Evolutionary conservation across 2,888 invertebrate species (phyloP).

Genomic region (Coelogynopora nodosa): DNA sequence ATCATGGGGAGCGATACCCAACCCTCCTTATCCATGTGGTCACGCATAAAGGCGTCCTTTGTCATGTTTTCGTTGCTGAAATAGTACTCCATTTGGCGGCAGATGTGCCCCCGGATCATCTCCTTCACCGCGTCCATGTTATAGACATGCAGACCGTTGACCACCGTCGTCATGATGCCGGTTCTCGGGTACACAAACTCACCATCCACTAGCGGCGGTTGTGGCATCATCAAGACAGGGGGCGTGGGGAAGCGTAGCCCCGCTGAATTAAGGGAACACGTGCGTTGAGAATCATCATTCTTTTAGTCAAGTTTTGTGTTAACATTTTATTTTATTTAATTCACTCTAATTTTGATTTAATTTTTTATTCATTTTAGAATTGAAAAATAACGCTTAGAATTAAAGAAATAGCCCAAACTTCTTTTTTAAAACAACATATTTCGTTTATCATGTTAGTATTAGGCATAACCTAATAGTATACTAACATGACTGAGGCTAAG

Average conservation of each 20-base stretch:
- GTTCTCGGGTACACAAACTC: background rate
- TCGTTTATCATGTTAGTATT: too few relatives aligned
- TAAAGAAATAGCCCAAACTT: too few relatives aligned
- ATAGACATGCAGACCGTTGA: slow-evolving; percentile 10
- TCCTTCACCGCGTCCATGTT: slow-evolving; percentile 16
- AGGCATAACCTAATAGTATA: too few relatives aligned
- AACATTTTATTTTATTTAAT: too few relatives aligned
- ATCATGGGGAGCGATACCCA: slow-evolving; percentile 37
- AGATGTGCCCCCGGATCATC: background rate
- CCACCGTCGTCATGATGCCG: background rate
- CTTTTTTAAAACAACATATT: too few relatives aligned
- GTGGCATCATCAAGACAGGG: background rate
- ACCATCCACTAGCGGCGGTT: background rate
- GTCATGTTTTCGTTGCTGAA: slow-evolving; percentile 33
- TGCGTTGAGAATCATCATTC: too few relatives aligned
- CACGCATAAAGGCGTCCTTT: slow-evolving; percentile 36
- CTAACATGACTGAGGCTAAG: too few relatives aligned
- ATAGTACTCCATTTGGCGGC: slow-evolving; percentile 35
- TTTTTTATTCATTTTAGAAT: too few relatives aligned
- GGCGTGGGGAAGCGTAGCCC: background rate
- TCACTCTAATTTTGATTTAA: too few relatives aligned
- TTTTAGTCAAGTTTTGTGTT: too few relatives aligned
- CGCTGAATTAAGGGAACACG: too few relatives aligned
- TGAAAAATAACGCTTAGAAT: too few relatives aligned
- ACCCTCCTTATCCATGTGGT: slow-evolving; percentile 36